Evolutionary conservation across 30 jellyfish, hydroid and myxozoan genomes (phyloP), one percentile per base, ranked within the genome.

Genomic region (Pseudorhiza aurosa): DNA sequence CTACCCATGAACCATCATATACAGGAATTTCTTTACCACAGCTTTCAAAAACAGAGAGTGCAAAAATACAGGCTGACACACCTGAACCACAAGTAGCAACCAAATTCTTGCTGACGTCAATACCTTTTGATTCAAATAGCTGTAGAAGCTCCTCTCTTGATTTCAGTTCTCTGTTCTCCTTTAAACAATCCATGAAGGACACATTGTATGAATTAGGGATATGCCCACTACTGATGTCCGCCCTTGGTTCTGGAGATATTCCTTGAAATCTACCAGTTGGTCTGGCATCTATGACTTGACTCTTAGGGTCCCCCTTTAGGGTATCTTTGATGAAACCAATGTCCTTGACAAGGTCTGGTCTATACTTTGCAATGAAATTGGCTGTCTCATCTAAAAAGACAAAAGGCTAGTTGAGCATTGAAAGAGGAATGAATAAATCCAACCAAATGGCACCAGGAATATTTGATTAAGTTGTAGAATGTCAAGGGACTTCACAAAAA

Each of bases 41-140:
- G 14, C 85, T 10, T 53, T 32, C 70, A 50, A 69, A 58, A 19
- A 59, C 82, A 12, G 95, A 82, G 19, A 85, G 47, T 18, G 96
- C 90, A 6, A 93, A 36, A 68, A 93, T 78, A 35, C 96, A 64
- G 21, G 98, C 98, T 8, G 96, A 39, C 28, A 93, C 83, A 1
- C 97, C 98, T 26, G 97, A 86, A 11, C 98, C 98, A 72, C 98
- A 93, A 44, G 96, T 26, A 24, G 97, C 93, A 8, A 93, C 68
- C 36, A 87, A 19, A 19, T 85, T 90, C 46, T 72, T 63, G n/a
- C 33, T 49, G 10, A 85, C 15, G 27, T 85, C 90, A 22, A 93
- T 85, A 51, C 93, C 96, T n/a, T 46, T 62, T 17, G 58, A 57
- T 31, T 81, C 59, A 32, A 93, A 86, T 32, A 69, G 40, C 2